Conservation (phyloP, 1,140 invertebrate species). For the Vanessa atalanta region DNA sequence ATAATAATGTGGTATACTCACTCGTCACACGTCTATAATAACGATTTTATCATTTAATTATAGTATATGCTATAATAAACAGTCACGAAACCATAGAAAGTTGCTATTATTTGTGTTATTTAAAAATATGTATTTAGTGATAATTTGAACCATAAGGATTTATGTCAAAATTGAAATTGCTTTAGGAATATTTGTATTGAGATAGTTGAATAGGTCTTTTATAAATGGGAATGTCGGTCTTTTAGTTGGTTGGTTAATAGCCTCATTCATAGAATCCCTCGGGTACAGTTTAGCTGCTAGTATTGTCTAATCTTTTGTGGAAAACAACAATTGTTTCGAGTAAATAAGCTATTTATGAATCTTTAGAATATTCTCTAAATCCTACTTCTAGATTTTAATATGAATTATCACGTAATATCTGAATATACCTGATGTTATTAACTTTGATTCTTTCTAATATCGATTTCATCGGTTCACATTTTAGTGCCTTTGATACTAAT, state of each 20-base stretch:
- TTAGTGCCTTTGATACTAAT: background rate
- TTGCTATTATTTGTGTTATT: slow-evolving; percentile 30
- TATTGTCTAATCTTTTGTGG: slow-evolving; percentile 38
- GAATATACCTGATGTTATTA: slow-evolving; percentile 23
- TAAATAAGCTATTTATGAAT: background rate
- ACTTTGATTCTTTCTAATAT: background rate
- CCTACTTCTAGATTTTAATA: background rate
- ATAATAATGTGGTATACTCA: slow-evolving; percentile 22
- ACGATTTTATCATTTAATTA: slow-evolving; percentile 58
- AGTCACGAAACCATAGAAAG: slow-evolving; percentile 52
- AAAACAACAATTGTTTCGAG: slow-evolving; percentile 7
- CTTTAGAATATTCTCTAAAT: background rate
- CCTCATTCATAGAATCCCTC: slow-evolving; percentile 22
- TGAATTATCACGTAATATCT: slow-evolving; percentile 11
- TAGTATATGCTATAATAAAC: slow-evolving; percentile 45
- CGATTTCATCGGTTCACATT: background rate
- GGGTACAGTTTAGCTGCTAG: slow-evolving; percentile 11
- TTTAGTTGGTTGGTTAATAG: slow-evolving; percentile 31
- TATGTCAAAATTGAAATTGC: background rate
- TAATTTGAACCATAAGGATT: background rate
- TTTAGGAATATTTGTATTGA: slow-evolving; percentile 3
- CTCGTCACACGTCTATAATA: slow-evolving; percentile 36
- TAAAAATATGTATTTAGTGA: background rate
- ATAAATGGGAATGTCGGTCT: slow-evolving; percentile 21
- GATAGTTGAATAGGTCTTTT: slow-evolving; percentile 13